Evolutionary conservation across 2,888 invertebrate species (phyloP), one percentile per base, ranked within the genome.

Genomic region (Ornithoptera alexandrae): DNA sequence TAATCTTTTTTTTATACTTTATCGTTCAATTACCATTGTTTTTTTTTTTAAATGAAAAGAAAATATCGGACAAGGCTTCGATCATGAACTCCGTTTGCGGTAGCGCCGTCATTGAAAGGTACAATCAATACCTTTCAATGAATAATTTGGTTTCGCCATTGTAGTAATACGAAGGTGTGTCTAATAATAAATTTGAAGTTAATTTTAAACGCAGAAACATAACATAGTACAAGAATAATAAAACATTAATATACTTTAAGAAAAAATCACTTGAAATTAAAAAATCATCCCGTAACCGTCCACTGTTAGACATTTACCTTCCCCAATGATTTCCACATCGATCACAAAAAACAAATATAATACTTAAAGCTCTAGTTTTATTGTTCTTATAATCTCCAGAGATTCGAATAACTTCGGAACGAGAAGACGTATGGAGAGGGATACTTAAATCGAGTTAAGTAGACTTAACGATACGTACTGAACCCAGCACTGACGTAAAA

Each of bases 401-500:
- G 57, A 57, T 57, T 6, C 57, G 5, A 57, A 20, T 57, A 57
- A 20, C n/a, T n/a, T 57, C 8, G 18, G 20, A 7, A 8, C 15
- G 10, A 20, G 20, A 20, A 7, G 1, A 57, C 18, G 10, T 20
- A 57, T 10, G 10, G n/a, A n/a, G 20, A 57, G 57, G 57, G 20
- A 20, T 8, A 57, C 57, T 57, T 57, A 57, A 57, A 57, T 57
- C 57, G 57, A 20, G 57, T 57, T 57, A 60, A 30, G 30, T 18
- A 30, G 36, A 30, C 36, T 39, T 36, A 60, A 60, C 22, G 42
- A 20, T 18, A 20, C 18, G 42, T n/a, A 42, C 42, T 62, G 61
- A 42, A 62, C 42, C 15, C 22, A 15, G 42, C 61, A 62, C 42
- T 62, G 61, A 62, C 61, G 61, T n/a, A 42, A 20, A 20, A 36